Percentiles rank a stretch among this genome's conserved stretches.
These are phyloP conservation scores for Periparus ater DNA, from an alignment of 2,797 vertebrate genomes.

Conservation along the genomic window DNA sequence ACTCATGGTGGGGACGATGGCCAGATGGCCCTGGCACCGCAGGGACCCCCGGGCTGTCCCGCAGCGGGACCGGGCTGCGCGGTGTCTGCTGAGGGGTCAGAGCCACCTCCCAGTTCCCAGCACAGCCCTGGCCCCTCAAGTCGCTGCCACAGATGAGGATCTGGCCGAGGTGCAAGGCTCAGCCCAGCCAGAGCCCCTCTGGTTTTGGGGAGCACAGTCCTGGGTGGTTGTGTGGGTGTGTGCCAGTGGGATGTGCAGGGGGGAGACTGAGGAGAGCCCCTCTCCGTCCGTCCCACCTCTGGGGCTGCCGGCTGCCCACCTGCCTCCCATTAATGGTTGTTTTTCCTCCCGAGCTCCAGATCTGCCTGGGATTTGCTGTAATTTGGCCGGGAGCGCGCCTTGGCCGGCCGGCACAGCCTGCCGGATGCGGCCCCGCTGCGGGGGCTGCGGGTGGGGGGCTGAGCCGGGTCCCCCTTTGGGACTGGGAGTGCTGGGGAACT, in stretches of 20 bases:
- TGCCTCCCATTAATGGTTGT: constrained; percentile 57
- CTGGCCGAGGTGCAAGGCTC: accelerated
- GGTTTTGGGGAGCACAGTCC: neutral
- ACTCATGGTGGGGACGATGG: accelerated
- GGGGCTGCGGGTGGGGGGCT: neutral
- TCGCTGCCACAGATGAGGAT: accelerated
- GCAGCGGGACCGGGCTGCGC: accelerated
- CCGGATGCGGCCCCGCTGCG: constrained; percentile 36
- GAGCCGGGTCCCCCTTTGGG: neutral
- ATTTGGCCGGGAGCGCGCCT: constrained; percentile 29
- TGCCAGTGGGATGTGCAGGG: accelerated
- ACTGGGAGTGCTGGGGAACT: neutral
- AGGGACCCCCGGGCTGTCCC: neutral
- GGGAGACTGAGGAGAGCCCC: neutral
- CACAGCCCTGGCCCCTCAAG: neutral
- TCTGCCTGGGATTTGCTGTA: constrained; percentile 53
- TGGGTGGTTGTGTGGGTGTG: neutral
- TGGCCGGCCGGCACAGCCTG: constrained; percentile 5
- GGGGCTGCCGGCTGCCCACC: constrained; percentile 2
- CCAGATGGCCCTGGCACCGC: accelerated
- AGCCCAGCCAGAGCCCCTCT: neutral
- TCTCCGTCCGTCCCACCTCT: accelerated
- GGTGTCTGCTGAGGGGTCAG: too few species aligned
- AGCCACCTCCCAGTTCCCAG: neutral
- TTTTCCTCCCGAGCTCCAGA: constrained; percentile 42